Percentiles rank a stretch among this genome's conserved stretches.
These are phyloP conservation scores for Galagoides demidoff DNA, from an alignment of 2,797 vertebrate species.

Conservation along the genomic window DNA sequence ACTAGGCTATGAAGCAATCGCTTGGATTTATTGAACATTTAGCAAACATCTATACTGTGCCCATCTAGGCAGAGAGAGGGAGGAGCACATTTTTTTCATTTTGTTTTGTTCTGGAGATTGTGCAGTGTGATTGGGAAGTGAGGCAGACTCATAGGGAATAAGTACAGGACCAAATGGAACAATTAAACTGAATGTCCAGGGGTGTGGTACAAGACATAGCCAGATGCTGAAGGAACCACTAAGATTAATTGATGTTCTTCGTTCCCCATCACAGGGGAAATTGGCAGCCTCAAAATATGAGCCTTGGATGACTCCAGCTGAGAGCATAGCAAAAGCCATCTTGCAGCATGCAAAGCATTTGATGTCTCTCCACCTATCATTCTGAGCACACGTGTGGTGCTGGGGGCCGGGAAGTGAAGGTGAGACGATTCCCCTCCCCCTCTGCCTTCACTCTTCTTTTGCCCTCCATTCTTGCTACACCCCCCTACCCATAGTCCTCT, in stretches of 20 bases:
- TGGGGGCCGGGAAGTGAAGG: fast-evolving
- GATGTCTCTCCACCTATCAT: not conserved
- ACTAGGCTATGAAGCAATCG: fast-evolving
- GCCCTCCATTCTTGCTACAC: not conserved
- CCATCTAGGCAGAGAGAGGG: too few species aligned
- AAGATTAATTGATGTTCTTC: not conserved
- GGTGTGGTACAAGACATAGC: fast-evolving
- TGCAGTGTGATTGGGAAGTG: not conserved
- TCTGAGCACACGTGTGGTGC: too few species aligned
- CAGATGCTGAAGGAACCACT: not conserved
- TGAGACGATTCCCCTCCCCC: too few species aligned
- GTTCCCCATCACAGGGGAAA: not conserved
- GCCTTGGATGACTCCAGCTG: not conserved
- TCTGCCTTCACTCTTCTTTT: not conserved
- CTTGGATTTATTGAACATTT: not conserved
- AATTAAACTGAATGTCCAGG: too few species aligned
- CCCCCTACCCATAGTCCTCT: fast-evolving
- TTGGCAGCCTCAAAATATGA: not conserved
- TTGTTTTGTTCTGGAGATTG: not conserved
- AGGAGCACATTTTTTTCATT: fast-evolving
- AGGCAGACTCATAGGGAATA: not conserved
- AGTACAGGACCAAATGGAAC: not conserved
- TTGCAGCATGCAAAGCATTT: fast-evolving
- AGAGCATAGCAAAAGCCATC: not conserved
- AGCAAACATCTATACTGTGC: not conserved